phyloP scores from a whole-genome alignment of 2,888 invertebrate genomes.

The Athalia rosae region DNA sequence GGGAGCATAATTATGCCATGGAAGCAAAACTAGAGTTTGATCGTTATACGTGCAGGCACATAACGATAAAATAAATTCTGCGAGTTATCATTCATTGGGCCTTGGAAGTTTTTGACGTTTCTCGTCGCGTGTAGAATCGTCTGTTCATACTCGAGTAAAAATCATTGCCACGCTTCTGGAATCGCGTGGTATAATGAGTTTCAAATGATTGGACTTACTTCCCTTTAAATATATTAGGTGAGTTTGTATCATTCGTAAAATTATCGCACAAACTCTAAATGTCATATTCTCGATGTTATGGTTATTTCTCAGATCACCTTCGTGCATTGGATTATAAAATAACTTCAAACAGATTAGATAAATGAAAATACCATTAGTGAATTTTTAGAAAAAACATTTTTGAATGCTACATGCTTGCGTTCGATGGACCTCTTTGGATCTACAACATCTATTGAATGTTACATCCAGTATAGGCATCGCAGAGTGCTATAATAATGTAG shows the following conservation, averaged over 20 bases:
- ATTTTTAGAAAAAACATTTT: no score
- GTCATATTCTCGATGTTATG: neutral
- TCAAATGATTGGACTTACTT: slow-evolving; percentile 29
- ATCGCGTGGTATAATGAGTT: slow-evolving; percentile 24
- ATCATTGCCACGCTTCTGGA: slow-evolving; percentile 1
- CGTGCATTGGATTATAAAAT: neutral
- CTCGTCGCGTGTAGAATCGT: neutral
- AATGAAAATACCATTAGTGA: no score
- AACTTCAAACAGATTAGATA: no score
- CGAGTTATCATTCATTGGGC: neutral
- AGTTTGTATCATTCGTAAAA: neutral
- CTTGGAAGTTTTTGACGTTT: slow-evolving; percentile 27
- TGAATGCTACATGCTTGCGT: no score
- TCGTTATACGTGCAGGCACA: neutral
- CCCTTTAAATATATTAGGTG: slow-evolving; percentile 16
- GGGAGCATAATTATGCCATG: neutral
- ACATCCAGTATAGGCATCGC: no score
- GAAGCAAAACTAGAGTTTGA: neutral
- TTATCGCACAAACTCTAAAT: neutral
- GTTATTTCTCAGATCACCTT: neutral
- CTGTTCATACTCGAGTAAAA: neutral
- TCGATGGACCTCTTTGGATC: no score
- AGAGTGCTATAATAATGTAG: no score
- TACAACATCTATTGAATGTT: no score
- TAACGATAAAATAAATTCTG: slow-evolving; percentile 17